These are phyloP conservation scores for Pempheris klunzingeri DNA, from an alignment of 2,797 vertebrate genomes.

Conservation along the genomic window DNA sequence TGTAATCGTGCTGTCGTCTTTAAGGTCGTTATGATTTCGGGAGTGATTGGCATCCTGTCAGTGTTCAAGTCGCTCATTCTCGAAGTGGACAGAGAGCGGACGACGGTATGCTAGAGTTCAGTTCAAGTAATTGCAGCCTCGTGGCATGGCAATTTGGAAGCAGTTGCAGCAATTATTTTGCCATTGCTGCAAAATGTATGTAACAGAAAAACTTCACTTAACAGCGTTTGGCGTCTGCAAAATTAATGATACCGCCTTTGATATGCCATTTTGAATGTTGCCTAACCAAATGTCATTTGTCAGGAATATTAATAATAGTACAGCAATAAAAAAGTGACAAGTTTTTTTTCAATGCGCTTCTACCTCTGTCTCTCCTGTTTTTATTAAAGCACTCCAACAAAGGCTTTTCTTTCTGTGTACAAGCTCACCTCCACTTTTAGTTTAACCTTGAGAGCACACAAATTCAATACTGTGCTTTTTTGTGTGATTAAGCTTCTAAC, in stretches of 20 bases:
- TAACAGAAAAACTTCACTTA: too few relatives aligned
- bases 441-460: conserved; percentile 20
- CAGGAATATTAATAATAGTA: conserved; percentile 5
- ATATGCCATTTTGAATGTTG: conserved; percentile 16
- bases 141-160: too few relatives aligned
- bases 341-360: background rate
- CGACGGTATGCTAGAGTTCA: too few relatives aligned
- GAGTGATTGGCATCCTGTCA: too few relatives aligned
- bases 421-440: conserved; percentile 35
- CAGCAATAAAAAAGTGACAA: conserved; percentile 13
- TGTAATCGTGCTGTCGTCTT: too few relatives aligned
- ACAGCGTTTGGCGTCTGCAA: background rate
- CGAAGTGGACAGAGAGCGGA: too few relatives aligned
- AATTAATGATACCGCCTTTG: background rate
- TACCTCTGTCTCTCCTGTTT: background rate
- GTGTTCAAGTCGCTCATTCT: too few relatives aligned
- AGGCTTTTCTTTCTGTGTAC: background rate
- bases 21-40: too few relatives aligned
- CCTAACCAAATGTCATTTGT: background rate
- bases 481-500: conserved; percentile 30
- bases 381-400: background rate
- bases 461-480: conserved; percentile 19
- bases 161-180: too few relatives aligned
- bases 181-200: too few relatives aligned
- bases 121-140: too few relatives aligned